phyloP scores from a whole-genome alignment of 2,797 vertebrate species.

The Morus bassanus region DNA sequence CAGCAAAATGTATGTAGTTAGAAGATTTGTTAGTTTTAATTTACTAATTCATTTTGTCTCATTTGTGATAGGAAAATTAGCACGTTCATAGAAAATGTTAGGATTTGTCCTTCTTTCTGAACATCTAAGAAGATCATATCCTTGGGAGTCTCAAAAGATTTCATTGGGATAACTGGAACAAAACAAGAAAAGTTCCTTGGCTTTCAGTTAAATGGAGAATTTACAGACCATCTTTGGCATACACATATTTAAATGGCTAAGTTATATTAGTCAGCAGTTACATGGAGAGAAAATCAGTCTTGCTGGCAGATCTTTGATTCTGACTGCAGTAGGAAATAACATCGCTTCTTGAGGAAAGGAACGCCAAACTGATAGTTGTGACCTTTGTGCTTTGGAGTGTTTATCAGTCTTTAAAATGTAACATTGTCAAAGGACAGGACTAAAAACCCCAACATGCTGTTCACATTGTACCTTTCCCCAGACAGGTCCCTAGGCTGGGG shows the following conservation, averaged over 20 bases:
- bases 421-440: background rate
- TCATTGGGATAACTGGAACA: background rate
- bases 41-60: background rate
- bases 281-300: background rate
- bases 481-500: background rate
- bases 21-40: background rate
- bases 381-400: background rate
- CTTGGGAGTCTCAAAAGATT: background rate
- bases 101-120: background rate
- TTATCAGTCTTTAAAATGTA: background rate
- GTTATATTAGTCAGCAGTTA: background rate
- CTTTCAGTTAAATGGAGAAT: background rate
- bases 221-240: background rate
- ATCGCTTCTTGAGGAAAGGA: background rate
- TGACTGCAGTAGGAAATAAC: background rate
- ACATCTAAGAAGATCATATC: background rate
- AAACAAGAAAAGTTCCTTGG: background rate
- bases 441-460: background rate
- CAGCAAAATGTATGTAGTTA: background rate
- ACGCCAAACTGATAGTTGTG: background rate
- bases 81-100: background rate
- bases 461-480: background rate
- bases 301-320: background rate
- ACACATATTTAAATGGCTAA: background rate
- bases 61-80: background rate